Percentiles rank a stretch among this genome's conserved stretches.
These are phyloP conservation scores for Tamandua tetradactyla DNA, from an alignment of 2,797 vertebrate species.

Conservation along the genomic window DNA sequence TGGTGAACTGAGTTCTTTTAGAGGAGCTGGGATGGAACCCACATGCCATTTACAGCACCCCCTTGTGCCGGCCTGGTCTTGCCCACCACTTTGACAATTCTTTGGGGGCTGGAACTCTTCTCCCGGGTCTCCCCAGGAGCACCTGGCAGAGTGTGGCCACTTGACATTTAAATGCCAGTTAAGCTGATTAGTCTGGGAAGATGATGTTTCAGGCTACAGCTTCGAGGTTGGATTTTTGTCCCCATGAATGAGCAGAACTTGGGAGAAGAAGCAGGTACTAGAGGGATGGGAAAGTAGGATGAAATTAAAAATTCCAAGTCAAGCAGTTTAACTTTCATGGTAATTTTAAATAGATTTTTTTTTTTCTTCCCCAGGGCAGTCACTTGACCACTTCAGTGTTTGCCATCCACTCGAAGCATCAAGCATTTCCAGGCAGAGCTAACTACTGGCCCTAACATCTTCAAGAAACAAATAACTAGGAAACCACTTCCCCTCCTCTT, in stretches of 20 bases:
- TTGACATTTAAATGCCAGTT: not conserved
- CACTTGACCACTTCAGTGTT: not conserved
- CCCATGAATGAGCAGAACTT: not conserved
- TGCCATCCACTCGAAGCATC: not conserved
- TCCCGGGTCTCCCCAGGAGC: fast-evolving
- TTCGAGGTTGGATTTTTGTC: not conserved
- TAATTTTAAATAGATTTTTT: constrained; percentile 1
- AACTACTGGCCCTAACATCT: not conserved
- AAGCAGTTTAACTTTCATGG: not conserved
- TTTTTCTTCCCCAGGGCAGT: not conserved
- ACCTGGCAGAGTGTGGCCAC: not conserved
- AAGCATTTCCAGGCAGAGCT: not conserved
- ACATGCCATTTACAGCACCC: not conserved
- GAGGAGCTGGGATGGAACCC: not conserved
- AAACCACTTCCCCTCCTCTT: not conserved
- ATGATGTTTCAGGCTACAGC: not conserved
- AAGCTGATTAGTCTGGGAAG: not conserved
- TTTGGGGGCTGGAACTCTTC: not conserved
- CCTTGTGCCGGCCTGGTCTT: not conserved
- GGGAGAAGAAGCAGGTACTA: not conserved
- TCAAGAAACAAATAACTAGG: not conserved
- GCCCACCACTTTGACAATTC: not conserved
- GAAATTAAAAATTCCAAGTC: not conserved
- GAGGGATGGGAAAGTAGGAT: not conserved
- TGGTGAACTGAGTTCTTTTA: not conserved